Evolutionary conservation across 2,113 vertebrate genomes (phyloP).

Genomic region (Oplegnathus fasciatus): DNA sequence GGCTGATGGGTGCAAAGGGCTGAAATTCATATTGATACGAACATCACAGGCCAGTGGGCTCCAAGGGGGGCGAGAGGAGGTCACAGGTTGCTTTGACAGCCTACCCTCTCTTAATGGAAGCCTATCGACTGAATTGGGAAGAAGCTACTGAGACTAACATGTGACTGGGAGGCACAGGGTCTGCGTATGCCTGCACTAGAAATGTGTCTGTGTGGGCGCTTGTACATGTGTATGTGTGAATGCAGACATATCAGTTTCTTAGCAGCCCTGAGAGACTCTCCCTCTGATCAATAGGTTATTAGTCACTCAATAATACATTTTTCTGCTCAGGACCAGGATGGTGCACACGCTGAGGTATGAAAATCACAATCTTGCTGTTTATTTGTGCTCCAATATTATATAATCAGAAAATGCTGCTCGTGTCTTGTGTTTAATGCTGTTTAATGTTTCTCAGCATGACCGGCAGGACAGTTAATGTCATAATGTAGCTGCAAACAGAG

Average conservation of each 20-base stretch:
- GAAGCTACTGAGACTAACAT: constrained; percentile 85
- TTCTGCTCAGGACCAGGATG: constrained; percentile 9
- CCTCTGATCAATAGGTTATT: constrained; percentile 66
- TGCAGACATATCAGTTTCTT: constrained; percentile 63
- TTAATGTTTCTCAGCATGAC: not conserved
- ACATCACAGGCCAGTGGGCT: constrained; percentile 84
- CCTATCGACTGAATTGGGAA: constrained; percentile 89
- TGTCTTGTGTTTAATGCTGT: not conserved
- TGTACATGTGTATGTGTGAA: constrained; percentile 52
- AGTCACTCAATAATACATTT: constrained; percentile 40
- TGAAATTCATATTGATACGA: constrained; percentile 90
- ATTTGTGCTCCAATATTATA: constrained; percentile 3
- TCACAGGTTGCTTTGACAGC: constrained; percentile 88
- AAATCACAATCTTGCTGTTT: not conserved
- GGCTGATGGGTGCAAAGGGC: constrained; percentile 82
- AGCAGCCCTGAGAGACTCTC: constrained; percentile 41
- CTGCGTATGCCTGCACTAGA: constrained; percentile 67
- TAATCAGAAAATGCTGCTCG: not conserved
- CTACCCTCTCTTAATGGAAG: constrained; percentile 91
- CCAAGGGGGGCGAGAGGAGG: constrained; percentile 80
- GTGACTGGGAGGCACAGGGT: constrained; percentile 84
- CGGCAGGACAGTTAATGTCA: not conserved
- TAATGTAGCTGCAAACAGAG: not conserved
- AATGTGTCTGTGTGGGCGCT: constrained; percentile 34
- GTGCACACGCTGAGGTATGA: not conserved